Evolutionary conservation across 2,888 invertebrate genomes (phyloP).

Genomic region (Ophion costatus): DNA sequence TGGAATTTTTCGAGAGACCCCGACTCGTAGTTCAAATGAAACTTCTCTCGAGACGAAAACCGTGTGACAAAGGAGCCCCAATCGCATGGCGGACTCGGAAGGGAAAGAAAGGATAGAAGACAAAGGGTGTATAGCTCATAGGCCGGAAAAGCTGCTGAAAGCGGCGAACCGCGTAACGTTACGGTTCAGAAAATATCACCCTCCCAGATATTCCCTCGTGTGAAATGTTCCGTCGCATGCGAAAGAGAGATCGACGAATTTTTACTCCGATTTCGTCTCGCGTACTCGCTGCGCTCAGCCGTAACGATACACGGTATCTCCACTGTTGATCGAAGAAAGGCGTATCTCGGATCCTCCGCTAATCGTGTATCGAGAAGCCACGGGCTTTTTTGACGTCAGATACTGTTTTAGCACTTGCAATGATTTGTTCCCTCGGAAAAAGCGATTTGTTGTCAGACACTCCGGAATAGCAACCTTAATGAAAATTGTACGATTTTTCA

Average conservation of each 20-base stretch:
- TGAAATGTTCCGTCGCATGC: slow-evolving; percentile 14
- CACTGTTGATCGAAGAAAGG: background rate
- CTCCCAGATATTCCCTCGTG: slow-evolving; percentile 46
- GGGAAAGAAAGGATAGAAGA: slow-evolving; percentile 51
- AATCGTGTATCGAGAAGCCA: background rate
- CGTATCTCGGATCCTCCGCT: background rate
- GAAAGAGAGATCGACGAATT: slow-evolving; percentile 4
- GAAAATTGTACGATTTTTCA: background rate
- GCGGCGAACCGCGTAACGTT: slow-evolving; percentile 69
- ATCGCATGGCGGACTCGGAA: background rate
- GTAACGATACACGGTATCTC: background rate
- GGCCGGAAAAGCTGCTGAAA: slow-evolving; percentile 71
- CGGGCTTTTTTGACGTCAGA: background rate
- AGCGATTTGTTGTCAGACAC: background rate
- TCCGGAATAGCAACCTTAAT: background rate
- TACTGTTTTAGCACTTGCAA: background rate
- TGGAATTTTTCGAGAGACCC: background rate
- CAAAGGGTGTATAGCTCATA: slow-evolving; percentile 68
- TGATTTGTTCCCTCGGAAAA: slow-evolving; percentile 3
- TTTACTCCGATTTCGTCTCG: slow-evolving; percentile 14
- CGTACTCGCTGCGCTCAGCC: slow-evolving; percentile 13
- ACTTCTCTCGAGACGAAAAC: slow-evolving; percentile 12
- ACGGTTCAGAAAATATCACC: slow-evolving; percentile 66
- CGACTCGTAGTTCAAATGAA: background rate
- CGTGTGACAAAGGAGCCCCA: slow-evolving; percentile 55